These are phyloP conservation scores for Drosophila oshimai DNA, from an alignment of 1,140 invertebrate species.

Conservation along the genomic window DNA sequence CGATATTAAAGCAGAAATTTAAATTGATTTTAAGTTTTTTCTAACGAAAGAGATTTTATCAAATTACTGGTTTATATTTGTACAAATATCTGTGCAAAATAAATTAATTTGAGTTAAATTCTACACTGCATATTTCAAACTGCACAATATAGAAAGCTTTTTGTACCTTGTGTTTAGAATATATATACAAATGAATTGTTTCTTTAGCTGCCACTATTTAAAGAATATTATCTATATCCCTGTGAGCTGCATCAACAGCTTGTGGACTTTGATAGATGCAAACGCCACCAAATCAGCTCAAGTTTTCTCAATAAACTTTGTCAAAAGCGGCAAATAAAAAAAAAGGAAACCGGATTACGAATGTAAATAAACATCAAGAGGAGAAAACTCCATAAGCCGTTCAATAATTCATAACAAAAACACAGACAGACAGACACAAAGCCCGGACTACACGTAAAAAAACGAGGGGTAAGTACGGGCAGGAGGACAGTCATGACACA, in stretches of 20 bases:
- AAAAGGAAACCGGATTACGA: slow-evolving; percentile 24
- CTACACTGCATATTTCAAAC: too few relatives aligned
- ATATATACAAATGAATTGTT: neutral
- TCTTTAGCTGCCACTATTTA: neutral
- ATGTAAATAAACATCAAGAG: slow-evolving; percentile 56
- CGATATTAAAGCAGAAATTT: too few relatives aligned
- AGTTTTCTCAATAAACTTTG: slow-evolving; percentile 3
- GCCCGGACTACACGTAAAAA: slow-evolving; percentile 1
- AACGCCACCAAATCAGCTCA: neutral
- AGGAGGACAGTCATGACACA: slow-evolving; percentile 27
- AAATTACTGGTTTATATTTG: too few relatives aligned
- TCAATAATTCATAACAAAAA: slow-evolving; percentile 65
- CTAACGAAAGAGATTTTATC: too few relatives aligned
- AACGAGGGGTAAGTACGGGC: neutral
- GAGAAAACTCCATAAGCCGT: slow-evolving; percentile 41
- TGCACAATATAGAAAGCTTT: too few relatives aligned
- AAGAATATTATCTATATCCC: neutral
- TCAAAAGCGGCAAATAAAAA: neutral
- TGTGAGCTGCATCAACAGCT: neutral
- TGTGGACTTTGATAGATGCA: neutral
- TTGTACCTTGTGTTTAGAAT: too few relatives aligned
- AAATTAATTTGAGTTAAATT: too few relatives aligned
- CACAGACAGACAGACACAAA: slow-evolving; percentile 1
- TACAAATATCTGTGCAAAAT: too few relatives aligned
- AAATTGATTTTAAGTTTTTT: too few relatives aligned